These are phyloP conservation scores for Stomatorhinus walkeri DNA, from an alignment of 2,797 vertebrate species.

Conservation along the genomic window DNA sequence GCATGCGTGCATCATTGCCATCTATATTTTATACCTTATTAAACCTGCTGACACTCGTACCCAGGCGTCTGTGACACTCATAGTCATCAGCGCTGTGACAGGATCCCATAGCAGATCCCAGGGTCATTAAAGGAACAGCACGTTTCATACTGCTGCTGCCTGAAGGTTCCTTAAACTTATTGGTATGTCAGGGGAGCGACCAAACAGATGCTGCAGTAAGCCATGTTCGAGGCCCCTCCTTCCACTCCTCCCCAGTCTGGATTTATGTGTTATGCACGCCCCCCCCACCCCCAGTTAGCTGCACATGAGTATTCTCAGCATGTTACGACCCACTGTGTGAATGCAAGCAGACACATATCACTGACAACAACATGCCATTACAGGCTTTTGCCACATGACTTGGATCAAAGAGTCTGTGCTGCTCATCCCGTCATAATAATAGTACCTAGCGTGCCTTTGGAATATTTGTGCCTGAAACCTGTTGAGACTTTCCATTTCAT, in stretches of 20 bases:
- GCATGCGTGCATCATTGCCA: background rate
- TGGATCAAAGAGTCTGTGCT: background rate
- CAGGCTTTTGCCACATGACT: background rate
- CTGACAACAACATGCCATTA: background rate
- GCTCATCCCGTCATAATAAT: background rate
- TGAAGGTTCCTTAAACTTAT: background rate
- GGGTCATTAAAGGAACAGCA: background rate
- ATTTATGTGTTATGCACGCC: background rate
- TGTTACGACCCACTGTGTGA: background rate
- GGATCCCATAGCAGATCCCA: background rate
- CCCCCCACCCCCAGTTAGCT: background rate
- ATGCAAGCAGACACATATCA: background rate
- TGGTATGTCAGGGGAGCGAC: background rate
- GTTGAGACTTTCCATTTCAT: background rate
- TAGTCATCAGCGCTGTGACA: background rate
- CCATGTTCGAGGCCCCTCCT: background rate
- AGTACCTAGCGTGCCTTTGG: background rate
- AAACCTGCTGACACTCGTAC: background rate
- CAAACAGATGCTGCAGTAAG: background rate
- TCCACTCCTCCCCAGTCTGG: background rate
- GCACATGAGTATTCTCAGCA: background rate
- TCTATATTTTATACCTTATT: background rate
- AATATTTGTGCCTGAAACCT: background rate
- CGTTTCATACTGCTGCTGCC: background rate
- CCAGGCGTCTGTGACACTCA: background rate